Base-by-base conservation (phyloP, 2,888 invertebrate genomes). In the Shargacucullia verbasci region DNA sequence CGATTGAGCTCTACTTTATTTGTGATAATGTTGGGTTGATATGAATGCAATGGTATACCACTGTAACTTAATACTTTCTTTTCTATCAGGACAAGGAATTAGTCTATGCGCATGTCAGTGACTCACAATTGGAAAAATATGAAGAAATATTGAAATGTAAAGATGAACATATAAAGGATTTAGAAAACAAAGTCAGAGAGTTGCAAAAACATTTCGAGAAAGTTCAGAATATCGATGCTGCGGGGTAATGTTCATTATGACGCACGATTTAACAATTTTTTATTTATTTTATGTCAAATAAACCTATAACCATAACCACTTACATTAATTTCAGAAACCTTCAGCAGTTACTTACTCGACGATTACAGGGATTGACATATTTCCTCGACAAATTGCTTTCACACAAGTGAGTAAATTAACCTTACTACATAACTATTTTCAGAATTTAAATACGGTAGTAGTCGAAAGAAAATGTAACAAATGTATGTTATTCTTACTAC, bases 361-460 rank as follows among this genome's bases (percentile, higher is more conserved):
- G 96, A 33, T 86, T 96, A 46, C 96, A 96, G 84, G 96, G 96
- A 73, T 84, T 96, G 59, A 95, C 96, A 0, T 92, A 94, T 75
- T 96, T 96, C 80, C 85, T 96, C 70, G 95, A 96, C 69, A 95
- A 95, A 58, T 85, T 96, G 33, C 83, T 96, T 20, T 94, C 95
- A 56, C 95, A 96, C 73, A 95, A 95, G 92, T 94, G 89, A 77
- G 94, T 70, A 12, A 11, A 9, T 14, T 9, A 45, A 27, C 27
- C 27, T 27, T 3, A 20, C 20, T 20, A 20, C 20, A 20, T 4
- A 20, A 20, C 4, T 20, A 20, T 29, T 29, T 9, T n/a, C n/a
- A n/a, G n/a, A 29, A 29, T 29, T 9, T 29, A n/a, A n/a, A n/a
- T n/a, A n/a, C n/a, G n/a, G n/a, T n/a, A n/a, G n/a, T n/a, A n/a